Percentiles rank a stretch among this genome's conserved stretches.
Evolutionary conservation across 2,113 vertebrate genomes (phyloP).

Genomic region (Archocentrus centrarchus): DNA sequence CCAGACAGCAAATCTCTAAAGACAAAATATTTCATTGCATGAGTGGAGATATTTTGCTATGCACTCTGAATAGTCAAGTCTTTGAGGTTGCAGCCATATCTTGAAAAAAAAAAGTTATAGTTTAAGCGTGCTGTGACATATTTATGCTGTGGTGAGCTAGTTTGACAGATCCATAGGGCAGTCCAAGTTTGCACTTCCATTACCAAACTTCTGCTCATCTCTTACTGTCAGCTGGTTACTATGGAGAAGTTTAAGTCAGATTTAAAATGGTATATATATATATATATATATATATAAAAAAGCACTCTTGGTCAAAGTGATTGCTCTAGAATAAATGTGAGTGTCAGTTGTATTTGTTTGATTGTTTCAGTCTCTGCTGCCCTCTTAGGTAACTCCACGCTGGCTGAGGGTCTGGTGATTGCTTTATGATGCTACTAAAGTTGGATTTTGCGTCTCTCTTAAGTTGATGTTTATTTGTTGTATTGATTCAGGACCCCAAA

Average conservation of each 20-base stretch:
- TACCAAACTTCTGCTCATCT: neutral
- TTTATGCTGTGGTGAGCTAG: slow-evolving; percentile 6
- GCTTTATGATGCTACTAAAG: neutral
- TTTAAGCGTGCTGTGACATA: slow-evolving; percentile 1
- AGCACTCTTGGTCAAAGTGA: neutral
- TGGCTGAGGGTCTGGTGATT: neutral
- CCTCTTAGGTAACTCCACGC: neutral
- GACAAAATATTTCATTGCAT: slow-evolving; percentile 57
- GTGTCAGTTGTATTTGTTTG: neutral
- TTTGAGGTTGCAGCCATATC: slow-evolving; percentile 6
- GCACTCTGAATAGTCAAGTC: slow-evolving; percentile 47
- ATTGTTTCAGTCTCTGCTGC: neutral
- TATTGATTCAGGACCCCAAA: neutral
- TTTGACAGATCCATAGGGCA: neutral
- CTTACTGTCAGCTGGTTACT: neutral
- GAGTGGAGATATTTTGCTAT: slow-evolving; percentile 37
- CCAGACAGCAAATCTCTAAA: slow-evolving; percentile 65
- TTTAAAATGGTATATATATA: neutral
- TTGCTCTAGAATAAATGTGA: neutral
- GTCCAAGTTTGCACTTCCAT: neutral
- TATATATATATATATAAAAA: too few relatives aligned
- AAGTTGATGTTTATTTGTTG: neutral
- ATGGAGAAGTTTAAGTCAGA: neutral
- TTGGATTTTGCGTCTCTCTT: neutral
- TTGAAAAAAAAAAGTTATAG: neutral